Evolutionary conservation across 2,113 vertebrate species (phyloP).

Genomic region (Phyllostomus hastatus): DNA sequence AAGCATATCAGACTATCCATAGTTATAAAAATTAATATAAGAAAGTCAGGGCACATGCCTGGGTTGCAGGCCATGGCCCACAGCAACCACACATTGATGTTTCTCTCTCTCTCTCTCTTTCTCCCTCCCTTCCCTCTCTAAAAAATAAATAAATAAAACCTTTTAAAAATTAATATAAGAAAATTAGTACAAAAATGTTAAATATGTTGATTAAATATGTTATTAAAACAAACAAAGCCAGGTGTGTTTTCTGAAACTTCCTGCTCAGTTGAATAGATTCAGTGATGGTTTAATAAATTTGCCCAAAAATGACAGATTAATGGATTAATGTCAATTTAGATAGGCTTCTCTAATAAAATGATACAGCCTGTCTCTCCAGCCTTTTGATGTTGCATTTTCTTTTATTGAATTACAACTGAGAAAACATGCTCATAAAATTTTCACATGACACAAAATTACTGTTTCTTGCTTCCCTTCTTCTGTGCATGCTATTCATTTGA

Average conservation of each 20-base stretch:
- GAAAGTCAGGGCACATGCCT: not conserved
- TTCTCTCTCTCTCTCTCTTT: no score
- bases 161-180: not conserved
- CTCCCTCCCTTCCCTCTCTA: no score
- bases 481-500: not conserved
- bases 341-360: not conserved
- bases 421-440: constrained; percentile 29
- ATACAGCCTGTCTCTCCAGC: not conserved
- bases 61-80: no score
- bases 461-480: not conserved
- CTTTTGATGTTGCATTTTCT: constrained; percentile 10
- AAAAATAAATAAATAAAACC: no score
- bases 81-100: no score
- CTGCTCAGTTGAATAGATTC: not conserved
- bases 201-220: not conserved
- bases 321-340: not conserved
- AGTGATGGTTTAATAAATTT: not conserved
- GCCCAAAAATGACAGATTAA: not conserved
- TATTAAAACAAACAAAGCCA: not conserved
- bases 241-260: constrained; percentile 1
- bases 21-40: not conserved
- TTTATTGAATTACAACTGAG: constrained; percentile 15
- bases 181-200: not conserved
- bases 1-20: not conserved
- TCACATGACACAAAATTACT: constrained; percentile 2